These are phyloP conservation scores for Phaonia tiefii DNA, from an alignment of 2,888 invertebrate genomes.

Conservation along the genomic window DNA sequence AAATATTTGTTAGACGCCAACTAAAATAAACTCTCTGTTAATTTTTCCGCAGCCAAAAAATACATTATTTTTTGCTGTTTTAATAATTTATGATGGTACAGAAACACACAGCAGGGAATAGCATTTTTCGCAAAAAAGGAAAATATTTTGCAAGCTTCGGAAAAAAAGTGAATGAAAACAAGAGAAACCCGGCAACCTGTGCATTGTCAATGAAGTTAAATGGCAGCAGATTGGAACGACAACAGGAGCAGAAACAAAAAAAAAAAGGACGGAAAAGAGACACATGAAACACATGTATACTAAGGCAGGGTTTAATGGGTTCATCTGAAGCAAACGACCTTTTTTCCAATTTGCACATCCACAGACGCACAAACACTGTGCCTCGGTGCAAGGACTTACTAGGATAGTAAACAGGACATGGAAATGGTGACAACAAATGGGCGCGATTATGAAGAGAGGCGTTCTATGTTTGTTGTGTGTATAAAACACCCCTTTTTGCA, in stretches of 20 bases:
- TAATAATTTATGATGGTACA: constrained; percentile 76
- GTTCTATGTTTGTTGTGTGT: constrained; percentile 37
- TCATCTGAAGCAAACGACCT: constrained; percentile 63
- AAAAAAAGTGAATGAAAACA: constrained; percentile 23
- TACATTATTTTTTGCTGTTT: constrained; percentile 71
- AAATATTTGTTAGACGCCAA: constrained; percentile 48
- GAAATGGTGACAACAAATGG: constrained; percentile 60
- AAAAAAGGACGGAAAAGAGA: constrained; percentile 8
- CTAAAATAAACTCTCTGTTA: constrained; percentile 47
- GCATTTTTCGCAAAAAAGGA: constrained; percentile 69
- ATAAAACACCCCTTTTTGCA: constrained; percentile 50
- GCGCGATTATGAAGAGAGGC: constrained; percentile 53
- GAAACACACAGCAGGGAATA: constrained; percentile 69
- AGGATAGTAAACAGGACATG: constrained; percentile 23
- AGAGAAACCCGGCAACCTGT: constrained; percentile 57
- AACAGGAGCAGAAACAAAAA: constrained; percentile 8
- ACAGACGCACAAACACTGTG: not conserved
- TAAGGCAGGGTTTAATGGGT: constrained; percentile 60
- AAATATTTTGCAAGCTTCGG: constrained; percentile 58
- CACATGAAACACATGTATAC: constrained; percentile 35
- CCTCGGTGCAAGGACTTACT: constrained; percentile 4
- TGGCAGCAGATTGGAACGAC: constrained; percentile 31
- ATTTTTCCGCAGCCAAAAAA: constrained; percentile 64
- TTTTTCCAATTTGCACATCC: constrained; percentile 45
- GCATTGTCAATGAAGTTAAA: constrained; percentile 55